These are phyloP conservation scores for Odontocolon sp. DNA, from an alignment of 2,888 invertebrate species.

Conservation along the genomic window DNA sequence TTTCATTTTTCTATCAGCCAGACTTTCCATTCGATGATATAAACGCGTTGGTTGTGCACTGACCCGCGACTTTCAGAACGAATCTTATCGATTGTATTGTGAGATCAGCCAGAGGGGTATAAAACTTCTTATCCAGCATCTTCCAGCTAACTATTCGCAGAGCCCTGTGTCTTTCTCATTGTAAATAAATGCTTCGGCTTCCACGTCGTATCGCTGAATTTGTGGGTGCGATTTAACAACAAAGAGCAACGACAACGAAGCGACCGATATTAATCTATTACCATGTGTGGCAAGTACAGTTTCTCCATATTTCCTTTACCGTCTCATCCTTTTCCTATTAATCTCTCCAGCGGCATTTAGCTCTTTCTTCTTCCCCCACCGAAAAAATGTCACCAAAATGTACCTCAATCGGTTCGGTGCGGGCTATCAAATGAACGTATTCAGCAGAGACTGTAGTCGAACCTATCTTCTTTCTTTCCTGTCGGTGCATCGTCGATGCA, in stretches of 20 bases:
- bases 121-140: conserved; percentile 60
- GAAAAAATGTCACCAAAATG: conserved; percentile 4
- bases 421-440: too few species aligned
- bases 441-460: conserved; percentile 9
- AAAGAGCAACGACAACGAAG: conserved; percentile 51
- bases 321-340: too few species aligned
- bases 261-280: conserved; percentile 57
- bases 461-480: conserved; percentile 10
- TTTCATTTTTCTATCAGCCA: background rate
- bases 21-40: conserved; percentile 24
- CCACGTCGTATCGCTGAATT: conserved; percentile 75
- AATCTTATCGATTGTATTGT: conserved; percentile 45
- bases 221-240: conserved; percentile 65
- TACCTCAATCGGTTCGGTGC: too few species aligned
- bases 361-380: conserved; percentile 44
- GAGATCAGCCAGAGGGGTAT: conserved; percentile 56
- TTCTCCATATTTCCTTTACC: conserved; percentile 37
- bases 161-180: conserved; percentile 56
- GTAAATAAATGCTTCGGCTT: conserved; percentile 71
- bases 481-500: background rate
- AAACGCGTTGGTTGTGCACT: conserved; percentile 1
- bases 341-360: conserved; percentile 47
- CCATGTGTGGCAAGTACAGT: conserved; percentile 42
- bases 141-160: conserved; percentile 36
- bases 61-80: conserved; percentile 33